A percentile compares a stretch with the other conserved stretches of the same genome.
Conservation (phyloP, 2,113 vertebrate species). For the Heterotilapia buettikoferi region DNA sequence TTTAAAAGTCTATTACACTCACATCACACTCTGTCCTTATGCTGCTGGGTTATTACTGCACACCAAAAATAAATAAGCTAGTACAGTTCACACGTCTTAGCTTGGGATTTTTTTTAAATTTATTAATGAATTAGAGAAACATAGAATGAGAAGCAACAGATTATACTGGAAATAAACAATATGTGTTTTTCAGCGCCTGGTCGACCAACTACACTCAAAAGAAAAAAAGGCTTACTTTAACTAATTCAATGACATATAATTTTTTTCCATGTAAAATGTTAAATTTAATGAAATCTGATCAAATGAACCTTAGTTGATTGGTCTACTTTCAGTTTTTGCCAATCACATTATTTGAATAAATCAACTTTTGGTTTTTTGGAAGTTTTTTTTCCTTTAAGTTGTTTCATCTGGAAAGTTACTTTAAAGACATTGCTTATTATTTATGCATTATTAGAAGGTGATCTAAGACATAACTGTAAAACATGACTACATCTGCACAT, state of each 20-base stretch:
- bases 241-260: background rate
- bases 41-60: background rate
- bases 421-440: background rate
- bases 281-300: background rate
- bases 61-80: background rate
- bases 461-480: background rate
- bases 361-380: background rate
- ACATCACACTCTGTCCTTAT: background rate
- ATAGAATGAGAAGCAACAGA: background rate
- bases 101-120: fast-evolving
- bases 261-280: background rate
- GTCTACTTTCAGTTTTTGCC: background rate
- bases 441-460: background rate
- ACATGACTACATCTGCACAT: background rate
- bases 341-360: background rate
- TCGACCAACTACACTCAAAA: background rate
- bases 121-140: background rate
- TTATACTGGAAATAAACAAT: background rate
- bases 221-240: background rate
- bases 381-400: background rate
- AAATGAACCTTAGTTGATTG: background rate
- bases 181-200: background rate
- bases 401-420: background rate
- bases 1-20: background rate
- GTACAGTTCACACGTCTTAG: background rate